These are phyloP conservation scores for Laticauda colubrina DNA, from an alignment of 2,113 vertebrate genomes.

Conservation along the genomic window DNA sequence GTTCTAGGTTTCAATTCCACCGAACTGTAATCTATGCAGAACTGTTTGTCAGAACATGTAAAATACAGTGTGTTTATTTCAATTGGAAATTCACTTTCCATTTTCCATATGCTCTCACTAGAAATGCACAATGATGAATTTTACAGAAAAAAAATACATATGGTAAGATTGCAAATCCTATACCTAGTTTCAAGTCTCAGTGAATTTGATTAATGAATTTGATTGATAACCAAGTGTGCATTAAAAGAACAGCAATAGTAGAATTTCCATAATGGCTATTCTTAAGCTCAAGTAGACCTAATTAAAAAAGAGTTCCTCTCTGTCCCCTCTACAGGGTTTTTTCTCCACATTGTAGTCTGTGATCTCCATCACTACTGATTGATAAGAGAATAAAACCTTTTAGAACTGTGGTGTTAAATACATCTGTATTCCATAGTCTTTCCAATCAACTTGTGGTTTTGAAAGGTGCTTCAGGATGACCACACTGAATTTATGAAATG, in stretches of 20 bases:
- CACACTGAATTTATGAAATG: constrained; percentile 69
- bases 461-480: accelerated
- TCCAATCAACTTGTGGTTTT: accelerated
- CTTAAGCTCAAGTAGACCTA: background rate
- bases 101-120: background rate
- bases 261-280: constrained; percentile 16
- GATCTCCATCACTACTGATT: background rate
- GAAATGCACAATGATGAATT: background rate
- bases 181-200: background rate
- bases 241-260: background rate
- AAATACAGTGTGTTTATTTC: background rate
- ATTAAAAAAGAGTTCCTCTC: background rate
- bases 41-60: background rate
- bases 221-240: background rate
- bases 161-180: background rate
- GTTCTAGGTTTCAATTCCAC: background rate
- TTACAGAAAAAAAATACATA: background rate
- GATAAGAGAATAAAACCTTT: constrained; percentile 33
- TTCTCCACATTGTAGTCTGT: background rate
- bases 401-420: background rate
- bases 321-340: background rate
- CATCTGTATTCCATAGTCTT: background rate
- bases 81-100: background rate
- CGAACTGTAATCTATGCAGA: background rate
- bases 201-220: background rate